Conservation (phyloP, 2,113 vertebrate species). For the Sylvietta virens region DNA sequence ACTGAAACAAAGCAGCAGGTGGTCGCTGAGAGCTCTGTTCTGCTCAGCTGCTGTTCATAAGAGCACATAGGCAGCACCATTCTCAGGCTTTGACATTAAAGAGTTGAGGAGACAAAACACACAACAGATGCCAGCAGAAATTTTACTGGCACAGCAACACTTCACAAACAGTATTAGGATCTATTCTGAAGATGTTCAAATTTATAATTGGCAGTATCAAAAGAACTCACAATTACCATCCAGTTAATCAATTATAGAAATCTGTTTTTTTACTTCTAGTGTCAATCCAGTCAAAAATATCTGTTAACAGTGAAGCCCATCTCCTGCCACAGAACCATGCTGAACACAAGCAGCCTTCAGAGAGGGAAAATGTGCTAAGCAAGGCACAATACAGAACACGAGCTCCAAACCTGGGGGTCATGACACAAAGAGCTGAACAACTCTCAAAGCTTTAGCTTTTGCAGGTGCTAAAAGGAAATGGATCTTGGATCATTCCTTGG, state of each 20-base stretch:
- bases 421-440: neutral
- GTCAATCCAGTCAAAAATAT: neutral
- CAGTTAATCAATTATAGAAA: neutral
- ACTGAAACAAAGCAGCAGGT: neutral
- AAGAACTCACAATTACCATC: neutral
- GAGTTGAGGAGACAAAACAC: neutral
- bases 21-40: neutral
- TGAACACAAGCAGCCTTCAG: neutral
- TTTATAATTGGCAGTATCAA: neutral
- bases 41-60: neutral
- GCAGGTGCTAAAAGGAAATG: neutral
- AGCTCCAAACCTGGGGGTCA: neutral
- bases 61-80: neutral
- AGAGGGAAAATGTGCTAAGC: neutral
- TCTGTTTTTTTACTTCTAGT: neutral
- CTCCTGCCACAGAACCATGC: neutral
- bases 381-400: neutral
- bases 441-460: neutral
- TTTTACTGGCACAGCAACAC: neutral
- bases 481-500: neutral
- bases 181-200: neutral
- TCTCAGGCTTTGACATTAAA: neutral
- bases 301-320: neutral
- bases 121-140: neutral
- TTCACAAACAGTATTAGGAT: neutral